phyloP scores from a whole-genome alignment of 1,140 invertebrate genomes.

The Galleria mellonella region DNA sequence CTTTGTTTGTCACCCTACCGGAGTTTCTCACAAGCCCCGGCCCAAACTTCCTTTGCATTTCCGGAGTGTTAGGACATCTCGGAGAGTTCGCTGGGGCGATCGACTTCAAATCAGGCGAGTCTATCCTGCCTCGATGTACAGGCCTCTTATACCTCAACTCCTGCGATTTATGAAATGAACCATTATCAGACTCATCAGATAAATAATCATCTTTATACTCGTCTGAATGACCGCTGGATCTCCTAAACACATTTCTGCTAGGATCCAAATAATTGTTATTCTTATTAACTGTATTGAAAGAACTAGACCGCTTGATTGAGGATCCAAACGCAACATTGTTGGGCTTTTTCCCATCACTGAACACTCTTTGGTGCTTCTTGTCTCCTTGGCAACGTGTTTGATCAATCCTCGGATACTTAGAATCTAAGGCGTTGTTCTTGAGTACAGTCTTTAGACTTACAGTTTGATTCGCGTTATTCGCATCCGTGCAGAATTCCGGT shows the following conservation, averaged over 20 bases:
- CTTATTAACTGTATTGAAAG: slow-evolving; percentile 66
- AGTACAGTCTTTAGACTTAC: slow-evolving; percentile 60
- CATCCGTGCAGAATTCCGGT: slow-evolving; percentile 32
- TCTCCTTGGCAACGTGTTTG: slow-evolving; percentile 58
- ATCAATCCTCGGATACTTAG: slow-evolving; percentile 51
- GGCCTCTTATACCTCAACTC: slow-evolving; percentile 50
- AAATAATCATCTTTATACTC: slow-evolving; percentile 53
- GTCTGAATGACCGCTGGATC: slow-evolving; percentile 49
- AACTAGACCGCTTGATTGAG: slow-evolving; percentile 66
- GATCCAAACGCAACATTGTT: slow-evolving; percentile 35
- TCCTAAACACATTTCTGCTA: slow-evolving; percentile 23
- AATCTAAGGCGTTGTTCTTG: slow-evolving; percentile 58
- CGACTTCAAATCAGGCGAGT: slow-evolving; percentile 57
- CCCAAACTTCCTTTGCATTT: slow-evolving; percentile 67
- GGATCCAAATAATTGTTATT: slow-evolving; percentile 57
- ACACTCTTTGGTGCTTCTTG: slow-evolving; percentile 51
- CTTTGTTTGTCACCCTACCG: slow-evolving; percentile 48
- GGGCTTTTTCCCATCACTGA: slow-evolving; percentile 42
- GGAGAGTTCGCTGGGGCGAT: slow-evolving; percentile 59
- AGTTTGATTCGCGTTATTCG: slow-evolving; percentile 49
- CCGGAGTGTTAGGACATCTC: slow-evolving; percentile 67
- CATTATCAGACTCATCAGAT: slow-evolving; percentile 56
- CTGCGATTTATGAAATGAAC: slow-evolving; percentile 44
- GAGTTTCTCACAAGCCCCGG: slow-evolving; percentile 59
- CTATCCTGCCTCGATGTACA: slow-evolving; percentile 42